Evolutionary conservation across 2,113 vertebrate genomes (phyloP).

Genomic region (Tupaia tana): DNA sequence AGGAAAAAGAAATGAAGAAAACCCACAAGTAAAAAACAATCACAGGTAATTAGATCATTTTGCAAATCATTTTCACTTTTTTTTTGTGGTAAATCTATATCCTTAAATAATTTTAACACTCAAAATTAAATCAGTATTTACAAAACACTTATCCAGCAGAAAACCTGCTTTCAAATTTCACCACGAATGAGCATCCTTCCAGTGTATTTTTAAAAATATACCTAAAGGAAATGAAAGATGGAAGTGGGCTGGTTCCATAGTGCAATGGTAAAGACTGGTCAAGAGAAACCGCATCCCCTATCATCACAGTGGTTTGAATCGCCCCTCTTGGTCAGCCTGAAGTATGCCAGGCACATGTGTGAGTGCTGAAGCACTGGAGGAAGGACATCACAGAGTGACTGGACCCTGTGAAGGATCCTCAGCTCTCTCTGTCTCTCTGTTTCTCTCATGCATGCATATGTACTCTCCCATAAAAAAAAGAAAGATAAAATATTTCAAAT

Average conservation of each 20-base stretch:
- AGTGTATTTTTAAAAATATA: not conserved
- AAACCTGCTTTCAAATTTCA: slow-evolving; percentile 36
- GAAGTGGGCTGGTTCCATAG: too few species aligned
- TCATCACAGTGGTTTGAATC: too few species aligned
- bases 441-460: too few species aligned
- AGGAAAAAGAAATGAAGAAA: slow-evolving; percentile 51
- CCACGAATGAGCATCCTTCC: not conserved
- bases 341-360: too few species aligned
- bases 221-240: not conserved
- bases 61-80: not conserved
- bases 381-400: too few species aligned
- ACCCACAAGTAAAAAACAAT: not conserved
- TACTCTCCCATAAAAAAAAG: too few species aligned
- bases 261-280: too few species aligned
- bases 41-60: slow-evolving; percentile 46
- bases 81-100: slow-evolving; percentile 15
- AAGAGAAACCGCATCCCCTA: too few species aligned
- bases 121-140: slow-evolving; percentile 14
- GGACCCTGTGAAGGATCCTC: too few species aligned
- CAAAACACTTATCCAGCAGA: not conserved
- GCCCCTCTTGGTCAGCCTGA: too few species aligned
- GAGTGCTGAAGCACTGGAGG: too few species aligned
- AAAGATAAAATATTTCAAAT: not conserved
- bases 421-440: too few species aligned
- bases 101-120: not conserved